Evolutionary conservation across 2,113 vertebrate genomes (phyloP), one percentile per base, ranked within the genome.

Genomic region (Pteropus alecto): DNA sequence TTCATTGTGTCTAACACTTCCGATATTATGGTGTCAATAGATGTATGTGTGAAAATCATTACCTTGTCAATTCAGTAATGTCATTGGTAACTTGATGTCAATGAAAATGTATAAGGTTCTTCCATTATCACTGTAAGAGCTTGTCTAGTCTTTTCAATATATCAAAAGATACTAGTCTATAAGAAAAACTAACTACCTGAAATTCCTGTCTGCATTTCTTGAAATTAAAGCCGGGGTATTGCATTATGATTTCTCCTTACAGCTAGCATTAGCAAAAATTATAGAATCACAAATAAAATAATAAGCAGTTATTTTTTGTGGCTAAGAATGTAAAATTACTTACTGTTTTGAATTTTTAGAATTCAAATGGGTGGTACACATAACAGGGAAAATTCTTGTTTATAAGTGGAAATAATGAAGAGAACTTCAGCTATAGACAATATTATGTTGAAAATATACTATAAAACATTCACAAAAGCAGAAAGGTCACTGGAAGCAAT

Each of bases 1-100:
- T 92, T 58, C 93, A 84, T 84, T 97, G 91, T 96, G 74, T 92
- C 93, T 96, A 95, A 95, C 96, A 96, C 82, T 63, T 94, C 68
- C 94, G 91, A 97, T 96, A 93, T 87, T 93, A 71, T 61, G 87
- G 93, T 95, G 88, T 97, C 98, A 97, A 97, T 96, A 94, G 60
- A 97, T 95, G 93, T 85, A 89, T 85, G 68, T 95, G 88, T 96
- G 94, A 97, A 96, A 97, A 94, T 89, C 97, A 97, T 97, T 97
- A 94, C 91, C 92, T 94, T 97, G 97, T 97, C 97, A 97, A 96
- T 97, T 94, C 73, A 10, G 46, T 90, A 93, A 96, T 96, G 96
- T 96, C 94, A 90, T 3, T 94, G 95, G 95, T 90, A 97, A 93
- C 46, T 90, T 63, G 76, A 96, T 96, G 92, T 97, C 97, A 97